Conservation (phyloP, 2,888 invertebrate genomes). For the Heptascelio sp. region DNA sequence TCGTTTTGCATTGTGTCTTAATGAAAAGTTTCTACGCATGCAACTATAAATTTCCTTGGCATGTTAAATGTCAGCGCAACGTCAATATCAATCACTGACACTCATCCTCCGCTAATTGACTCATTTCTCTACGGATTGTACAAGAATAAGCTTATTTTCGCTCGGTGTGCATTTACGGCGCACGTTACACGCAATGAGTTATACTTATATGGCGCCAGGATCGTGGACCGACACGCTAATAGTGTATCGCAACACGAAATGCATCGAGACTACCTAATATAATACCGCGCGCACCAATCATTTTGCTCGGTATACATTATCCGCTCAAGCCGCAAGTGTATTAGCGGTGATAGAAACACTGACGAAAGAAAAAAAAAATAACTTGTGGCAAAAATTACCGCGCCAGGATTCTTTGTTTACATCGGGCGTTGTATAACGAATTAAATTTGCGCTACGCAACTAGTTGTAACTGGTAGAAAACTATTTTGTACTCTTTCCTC, state of each 20-base stretch:
- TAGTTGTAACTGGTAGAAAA: no score
- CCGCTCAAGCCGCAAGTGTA: background rate
- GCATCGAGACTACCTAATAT: conserved; percentile 30
- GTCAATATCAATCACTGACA: conserved; percentile 47
- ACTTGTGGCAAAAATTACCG: background rate
- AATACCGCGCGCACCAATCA: background rate
- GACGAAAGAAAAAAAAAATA: background rate
- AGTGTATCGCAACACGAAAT: conserved; percentile 26
- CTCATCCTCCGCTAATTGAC: conserved; percentile 52
- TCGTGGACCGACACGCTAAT: conserved; percentile 35
- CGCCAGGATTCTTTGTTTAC: no score
- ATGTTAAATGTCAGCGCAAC: conserved; percentile 28
- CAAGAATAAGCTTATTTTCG: conserved; percentile 35
- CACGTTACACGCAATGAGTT: conserved; percentile 45
- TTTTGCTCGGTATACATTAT: background rate
- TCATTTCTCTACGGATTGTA: conserved; percentile 23
- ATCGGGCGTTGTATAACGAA: no score
- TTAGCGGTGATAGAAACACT: background rate
- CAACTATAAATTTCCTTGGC: conserved; percentile 17
- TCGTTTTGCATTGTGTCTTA: background rate
- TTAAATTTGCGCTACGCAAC: no score
- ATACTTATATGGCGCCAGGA: conserved; percentile 53
- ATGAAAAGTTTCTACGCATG: background rate
- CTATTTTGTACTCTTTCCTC: no score
- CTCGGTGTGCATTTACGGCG: conserved; percentile 12